Evolutionary conservation across 1,140 invertebrate genomes (phyloP), one percentile per base, ranked within the genome.

Genomic region (Neoseiulus cucumeris): DNA sequence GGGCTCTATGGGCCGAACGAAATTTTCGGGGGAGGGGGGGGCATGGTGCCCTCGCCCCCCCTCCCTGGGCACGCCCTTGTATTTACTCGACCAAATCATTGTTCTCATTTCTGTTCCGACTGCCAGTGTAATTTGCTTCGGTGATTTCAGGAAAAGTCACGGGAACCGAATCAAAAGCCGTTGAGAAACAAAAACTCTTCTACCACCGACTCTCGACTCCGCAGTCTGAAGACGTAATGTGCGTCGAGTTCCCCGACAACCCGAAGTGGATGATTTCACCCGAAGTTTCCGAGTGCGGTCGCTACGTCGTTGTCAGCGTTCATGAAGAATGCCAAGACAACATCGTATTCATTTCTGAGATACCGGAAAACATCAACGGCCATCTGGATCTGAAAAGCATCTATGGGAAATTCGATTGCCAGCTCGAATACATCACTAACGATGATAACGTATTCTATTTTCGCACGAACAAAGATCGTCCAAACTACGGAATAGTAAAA

Each of bases 351-450:
- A 89, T 87, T 76, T 83, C 84, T 12, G 83, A 87, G 76, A 77
- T 94, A 44, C 70, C 79, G 71, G 77, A 75, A 65, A 79, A 75
- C 66, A 80, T 87, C 64, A 75, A 71, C 18, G 82, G 80, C 22
- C 82, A 82, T 72, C 75, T 91, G 22, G 72, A 77, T 30, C 76
- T 90, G 17, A 84, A 80, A 22, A 82, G 84, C 74, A 80, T 96
- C 70, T 83, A 98, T 29, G 83, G 86, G 70, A 86, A 89, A 75
- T 87, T 93, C 75, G 89, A 96, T 77, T 87, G 89, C 18, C 90
- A 95, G 78, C 97, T 92, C 78, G 85, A 93, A 84, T 96, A 93
- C 74, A 80, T 98, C 17, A 91, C 91, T 20, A 96, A 95, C 77
- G 82, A 86, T 69, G 91, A 85, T 12, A 79, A 82, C 0, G 80